These are phyloP conservation scores for Trachymyrmex septentrionalis DNA, from an alignment of 1,140 invertebrate species.

Conservation along the genomic window DNA sequence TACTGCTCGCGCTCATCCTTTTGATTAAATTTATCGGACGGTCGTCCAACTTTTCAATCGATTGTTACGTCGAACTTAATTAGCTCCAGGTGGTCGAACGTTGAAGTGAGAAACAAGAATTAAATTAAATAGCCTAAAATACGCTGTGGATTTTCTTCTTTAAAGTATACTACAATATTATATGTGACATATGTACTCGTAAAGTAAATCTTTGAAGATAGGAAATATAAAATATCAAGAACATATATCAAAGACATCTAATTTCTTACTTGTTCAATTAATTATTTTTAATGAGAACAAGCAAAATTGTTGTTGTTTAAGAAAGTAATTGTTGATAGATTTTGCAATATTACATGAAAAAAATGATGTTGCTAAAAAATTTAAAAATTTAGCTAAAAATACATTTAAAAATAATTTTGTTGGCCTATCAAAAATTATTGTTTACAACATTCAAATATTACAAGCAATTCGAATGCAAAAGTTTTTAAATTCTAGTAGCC, in stretches of 20 bases:
- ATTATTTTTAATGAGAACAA: background rate
- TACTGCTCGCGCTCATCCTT: constrained; percentile 57
- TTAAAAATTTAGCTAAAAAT: no score
- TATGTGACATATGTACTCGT: background rate
- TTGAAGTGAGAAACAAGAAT: constrained; percentile 55
- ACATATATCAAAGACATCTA: background rate
- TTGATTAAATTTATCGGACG: constrained; percentile 76
- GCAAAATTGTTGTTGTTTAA: background rate
- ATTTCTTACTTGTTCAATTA: background rate
- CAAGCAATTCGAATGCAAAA: no score
- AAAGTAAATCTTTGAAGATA: constrained; percentile 4
- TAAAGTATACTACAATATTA: background rate
- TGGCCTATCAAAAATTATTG: no score
- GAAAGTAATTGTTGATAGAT: background rate
- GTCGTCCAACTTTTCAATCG: constrained; percentile 77
- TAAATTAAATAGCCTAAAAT: constrained; percentile 40
- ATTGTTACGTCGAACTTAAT: constrained; percentile 68
- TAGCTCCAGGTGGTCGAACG: constrained; percentile 32
- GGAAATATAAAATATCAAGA: background rate
- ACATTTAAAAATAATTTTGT: no score
- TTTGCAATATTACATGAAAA: background rate
- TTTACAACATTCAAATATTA: no score
- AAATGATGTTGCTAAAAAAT: no score
- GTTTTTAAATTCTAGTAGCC: no score
- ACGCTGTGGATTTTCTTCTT: background rate